Evolutionary conservation across 2,888 invertebrate genomes (phyloP).

Genomic region (Eremobia ochroleuca): DNA sequence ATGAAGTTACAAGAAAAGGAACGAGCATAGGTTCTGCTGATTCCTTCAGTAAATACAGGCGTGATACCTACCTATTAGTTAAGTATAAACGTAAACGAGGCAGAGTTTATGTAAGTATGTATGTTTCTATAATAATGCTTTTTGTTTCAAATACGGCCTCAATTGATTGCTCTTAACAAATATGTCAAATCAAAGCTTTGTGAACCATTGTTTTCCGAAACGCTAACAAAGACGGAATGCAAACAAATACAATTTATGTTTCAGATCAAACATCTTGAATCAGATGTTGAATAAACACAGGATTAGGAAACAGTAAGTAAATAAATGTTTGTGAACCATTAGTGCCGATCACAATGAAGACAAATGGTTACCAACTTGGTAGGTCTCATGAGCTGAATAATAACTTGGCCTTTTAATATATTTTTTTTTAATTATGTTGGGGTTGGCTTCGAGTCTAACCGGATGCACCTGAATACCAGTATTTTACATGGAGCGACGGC

Average conservation of each 20-base stretch:
- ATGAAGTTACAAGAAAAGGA: too few species aligned
- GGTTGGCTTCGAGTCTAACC: background rate
- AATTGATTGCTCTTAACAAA: background rate
- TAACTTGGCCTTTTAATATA: background rate
- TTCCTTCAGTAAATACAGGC: background rate
- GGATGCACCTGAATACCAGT: background rate
- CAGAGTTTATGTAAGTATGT: too few species aligned
- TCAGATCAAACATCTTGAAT: conserved; percentile 17
- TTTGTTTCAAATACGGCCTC: background rate
- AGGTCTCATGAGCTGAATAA: background rate
- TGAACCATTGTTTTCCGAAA: conserved; percentile 7
- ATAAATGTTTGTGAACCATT: background rate
- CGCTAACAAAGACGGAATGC: background rate
- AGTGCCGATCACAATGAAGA: background rate
- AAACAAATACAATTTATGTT: conserved; percentile 1
- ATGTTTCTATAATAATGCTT: too few species aligned
- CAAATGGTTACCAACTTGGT: background rate
- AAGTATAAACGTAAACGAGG: too few species aligned
- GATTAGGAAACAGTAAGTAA: background rate
- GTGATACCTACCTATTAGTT: too few species aligned
- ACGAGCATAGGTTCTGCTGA: too few species aligned
- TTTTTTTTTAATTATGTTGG: background rate
- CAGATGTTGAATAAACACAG: conserved; percentile 14
- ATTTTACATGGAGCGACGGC: too few species aligned
- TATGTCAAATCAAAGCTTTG: background rate